Evolutionary conservation across 30 jellyfish, hydroid and myxozoan species (phyloP), one percentile per base, ranked within the genome.

Genomic region (Nemopilema nomurai): DNA sequence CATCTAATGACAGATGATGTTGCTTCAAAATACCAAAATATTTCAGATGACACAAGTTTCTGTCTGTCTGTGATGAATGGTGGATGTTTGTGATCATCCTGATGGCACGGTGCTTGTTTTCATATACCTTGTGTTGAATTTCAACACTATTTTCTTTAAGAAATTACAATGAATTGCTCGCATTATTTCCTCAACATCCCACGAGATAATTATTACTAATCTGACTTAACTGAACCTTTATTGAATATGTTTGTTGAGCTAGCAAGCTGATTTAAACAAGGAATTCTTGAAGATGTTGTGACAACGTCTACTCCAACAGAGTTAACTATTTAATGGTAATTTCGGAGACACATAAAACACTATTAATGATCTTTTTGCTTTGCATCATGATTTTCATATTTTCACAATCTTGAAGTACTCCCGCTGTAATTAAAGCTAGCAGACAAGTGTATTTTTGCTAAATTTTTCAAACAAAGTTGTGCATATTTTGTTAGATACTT

Each of bases 11-110:
- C 27, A 19, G 72, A 63, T 63, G 72, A 63, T 8, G 29, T 63
- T 19, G 27, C 72, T 18, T 19, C 29, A n/a, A 63, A 63, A 24
- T 24, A 63, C 29, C 72, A 63, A 63, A n/a, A 18, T 24, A 63
- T 63, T 63, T 63, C 29, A 24, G 72, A 63, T n/a, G 72, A 63
- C 72, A n/a, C 72, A 63, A 63, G 29, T 3, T 63, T 63, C 18
- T n/a, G 72, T 63, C 8, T 63, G 29, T 63, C 18, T 63, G 72
- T 24, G 8, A 63, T 19, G 29, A n/a, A 63, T 63, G 29, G n/a
- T n/a, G 18, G 3, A 63, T 63, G 7, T 18, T 3, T 41, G 9
- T 41, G 13, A 3, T 41, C 13, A 41, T 41, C 57, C 57, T 3
- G 57, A 41, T 41, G 57, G 57, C 13, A 41, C 13, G 57, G 57